phyloP scores from a whole-genome alignment of 2,797 vertebrate genomes.

The Corythornis leucogaster region DNA sequence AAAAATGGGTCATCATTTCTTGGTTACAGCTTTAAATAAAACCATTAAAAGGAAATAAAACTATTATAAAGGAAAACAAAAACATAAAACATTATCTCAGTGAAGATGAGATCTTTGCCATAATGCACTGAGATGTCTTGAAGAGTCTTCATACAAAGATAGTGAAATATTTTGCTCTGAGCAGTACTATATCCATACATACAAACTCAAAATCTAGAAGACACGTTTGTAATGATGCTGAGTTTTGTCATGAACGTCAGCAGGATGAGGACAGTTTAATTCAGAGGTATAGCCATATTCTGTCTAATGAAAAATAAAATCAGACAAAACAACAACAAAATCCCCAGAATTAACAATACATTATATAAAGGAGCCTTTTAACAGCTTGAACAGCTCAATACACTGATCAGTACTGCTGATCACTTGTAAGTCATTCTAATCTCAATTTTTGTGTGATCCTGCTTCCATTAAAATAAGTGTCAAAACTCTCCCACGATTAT shows the following conservation, averaged over 20 bases:
- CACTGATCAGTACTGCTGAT: neutral
- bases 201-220: neutral
- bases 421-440: neutral
- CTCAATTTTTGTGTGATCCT: neutral
- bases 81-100: neutral
- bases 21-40: neutral
- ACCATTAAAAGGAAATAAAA: neutral
- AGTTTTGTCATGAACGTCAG: neutral
- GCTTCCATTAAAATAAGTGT: neutral
- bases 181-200: neutral
- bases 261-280: neutral
- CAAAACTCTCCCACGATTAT: neutral
- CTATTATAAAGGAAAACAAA: neutral
- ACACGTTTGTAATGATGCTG: neutral
- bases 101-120: neutral
- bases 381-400: neutral
- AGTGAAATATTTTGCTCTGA: constrained; percentile 24
- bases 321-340: neutral
- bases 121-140: neutral
- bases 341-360: neutral
- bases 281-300: neutral
- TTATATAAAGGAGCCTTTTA: neutral
- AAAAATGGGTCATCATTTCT: neutral
- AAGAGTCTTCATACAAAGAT: neutral
- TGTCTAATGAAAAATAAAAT: neutral